A percentile compares a stretch with the other conserved stretches of the same genome.
Evolutionary conservation across 2,888 invertebrate species (phyloP).

Genomic region (Drosophila melanosoma): DNA sequence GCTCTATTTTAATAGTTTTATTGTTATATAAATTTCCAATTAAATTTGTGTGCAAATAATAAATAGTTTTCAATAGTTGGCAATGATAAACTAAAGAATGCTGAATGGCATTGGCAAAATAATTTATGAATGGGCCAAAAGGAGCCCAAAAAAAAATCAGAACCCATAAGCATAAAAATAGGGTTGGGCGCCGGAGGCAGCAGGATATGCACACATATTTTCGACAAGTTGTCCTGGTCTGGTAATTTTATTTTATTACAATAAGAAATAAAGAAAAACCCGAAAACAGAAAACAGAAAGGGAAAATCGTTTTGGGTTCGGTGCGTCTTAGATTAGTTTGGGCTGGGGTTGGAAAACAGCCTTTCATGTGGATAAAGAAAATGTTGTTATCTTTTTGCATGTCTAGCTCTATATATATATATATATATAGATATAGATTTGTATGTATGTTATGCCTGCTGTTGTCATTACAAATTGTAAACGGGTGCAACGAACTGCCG

Average conservation of each 20-base stretch:
- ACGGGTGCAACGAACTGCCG: conserved; percentile 37
- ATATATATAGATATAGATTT: background rate
- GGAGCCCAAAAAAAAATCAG: conserved; percentile 18
- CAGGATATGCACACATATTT: conserved; percentile 40
- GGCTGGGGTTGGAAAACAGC: conserved; percentile 18
- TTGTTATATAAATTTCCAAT: background rate
- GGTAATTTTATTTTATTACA: conserved; percentile 68
- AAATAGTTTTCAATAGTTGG: conserved; percentile 9
- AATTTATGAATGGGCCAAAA: conserved; percentile 1
- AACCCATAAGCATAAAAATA: conserved; percentile 53
- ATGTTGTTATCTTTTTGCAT: conserved; percentile 52
- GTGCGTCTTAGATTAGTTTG: conserved; percentile 17
- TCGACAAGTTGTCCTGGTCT: conserved; percentile 34
- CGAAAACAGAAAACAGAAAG: conserved; percentile 2
- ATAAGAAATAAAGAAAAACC: background rate
- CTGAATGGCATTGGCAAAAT: conserved; percentile 19
- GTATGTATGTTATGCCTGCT: conserved; percentile 17
- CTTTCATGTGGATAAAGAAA: conserved; percentile 49
- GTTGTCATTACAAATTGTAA: conserved; percentile 47
- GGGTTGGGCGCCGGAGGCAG: conserved; percentile 9
- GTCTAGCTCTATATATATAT: conserved; percentile 4
- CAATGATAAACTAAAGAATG: conserved; percentile 11
- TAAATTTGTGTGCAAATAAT: background rate
- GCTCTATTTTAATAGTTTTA: background rate
- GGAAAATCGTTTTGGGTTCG: conserved; percentile 13